These are phyloP conservation scores for Plutomurus gul DNA, from an alignment of 1,140 invertebrate genomes.

Conservation along the genomic window DNA sequence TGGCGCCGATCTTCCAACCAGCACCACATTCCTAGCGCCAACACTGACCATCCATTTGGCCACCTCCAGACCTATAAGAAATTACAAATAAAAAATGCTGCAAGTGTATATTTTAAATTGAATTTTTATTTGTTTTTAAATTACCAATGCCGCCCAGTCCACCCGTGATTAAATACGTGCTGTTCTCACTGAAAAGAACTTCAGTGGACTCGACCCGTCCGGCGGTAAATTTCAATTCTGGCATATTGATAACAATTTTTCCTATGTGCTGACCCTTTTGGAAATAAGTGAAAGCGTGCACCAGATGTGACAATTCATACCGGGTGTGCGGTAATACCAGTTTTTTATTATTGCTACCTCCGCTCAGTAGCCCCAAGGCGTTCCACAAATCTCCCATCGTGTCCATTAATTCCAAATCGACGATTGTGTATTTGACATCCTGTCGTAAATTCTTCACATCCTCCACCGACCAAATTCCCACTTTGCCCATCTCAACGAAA, in stretches of 20 bases:
- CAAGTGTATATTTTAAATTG: no score
- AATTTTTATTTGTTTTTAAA: no score
- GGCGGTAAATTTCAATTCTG: not conserved
- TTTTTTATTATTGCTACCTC: no score
- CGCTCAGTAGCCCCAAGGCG: not conserved
- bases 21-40: constrained; percentile 33
- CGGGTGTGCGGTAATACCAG: not conserved
- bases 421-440: constrained; percentile 8
- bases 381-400: not conserved
- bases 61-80: constrained; percentile 41
- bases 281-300: constrained; percentile 21
- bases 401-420: not conserved
- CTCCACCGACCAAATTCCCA: constrained; percentile 24
- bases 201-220: not conserved
- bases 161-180: constrained; percentile 30
- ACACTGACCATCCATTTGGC: constrained; percentile 38
- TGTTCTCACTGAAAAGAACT: not conserved
- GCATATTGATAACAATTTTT: constrained; percentile 14
- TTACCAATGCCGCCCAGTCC: constrained; percentile 4
- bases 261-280: constrained; percentile 32
- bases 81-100: no score
- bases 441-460: not conserved
- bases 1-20: constrained; percentile 35
- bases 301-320: not conserved
- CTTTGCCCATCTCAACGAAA: constrained; percentile 30